Percentiles rank a stretch among this genome's conserved stretches.
These are phyloP conservation scores for Drosophila buzzatii DNA, from an alignment of 2,888 invertebrate species.

Conservation along the genomic window DNA sequence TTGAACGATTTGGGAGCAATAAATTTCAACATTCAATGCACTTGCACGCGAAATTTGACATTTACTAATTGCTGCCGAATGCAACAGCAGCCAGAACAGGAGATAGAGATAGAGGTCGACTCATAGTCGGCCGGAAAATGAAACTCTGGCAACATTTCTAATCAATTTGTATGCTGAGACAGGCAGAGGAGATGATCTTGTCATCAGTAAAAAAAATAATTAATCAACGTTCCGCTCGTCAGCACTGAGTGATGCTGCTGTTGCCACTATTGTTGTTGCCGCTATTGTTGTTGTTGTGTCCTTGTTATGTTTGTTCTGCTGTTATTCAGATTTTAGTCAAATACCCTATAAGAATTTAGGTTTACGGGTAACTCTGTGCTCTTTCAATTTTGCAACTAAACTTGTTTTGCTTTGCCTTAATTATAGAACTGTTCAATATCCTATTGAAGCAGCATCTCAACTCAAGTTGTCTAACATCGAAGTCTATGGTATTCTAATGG, in stretches of 20 bases:
- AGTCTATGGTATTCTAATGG: neutral
- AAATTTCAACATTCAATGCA: slow-evolving; percentile 75
- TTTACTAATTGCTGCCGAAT: slow-evolving; percentile 74
- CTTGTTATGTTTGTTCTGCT: slow-evolving; percentile 3
- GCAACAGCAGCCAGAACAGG: slow-evolving; percentile 11
- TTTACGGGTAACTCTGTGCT: neutral
- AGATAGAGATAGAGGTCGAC: neutral
- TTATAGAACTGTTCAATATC: neutral
- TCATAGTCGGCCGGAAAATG: slow-evolving; percentile 8
- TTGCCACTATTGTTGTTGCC: neutral
- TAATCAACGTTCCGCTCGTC: slow-evolving; percentile 62
- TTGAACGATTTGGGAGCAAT: slow-evolving; percentile 67
- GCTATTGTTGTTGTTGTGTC: neutral
- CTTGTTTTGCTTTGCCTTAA: neutral
- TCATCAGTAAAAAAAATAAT: slow-evolving; percentile 60
- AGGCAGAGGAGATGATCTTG: slow-evolving; percentile 29
- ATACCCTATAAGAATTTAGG: slow-evolving; percentile 7
- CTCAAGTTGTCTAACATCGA: neutral
- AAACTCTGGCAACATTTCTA: slow-evolving; percentile 33
- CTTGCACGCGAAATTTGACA: slow-evolving; percentile 65
- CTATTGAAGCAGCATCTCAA: too few relatives aligned
- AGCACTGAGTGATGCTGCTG: slow-evolving; percentile 21
- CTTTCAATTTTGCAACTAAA: neutral
- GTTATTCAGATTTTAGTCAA: slow-evolving; percentile 3
- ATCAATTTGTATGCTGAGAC: slow-evolving; percentile 46